Evolutionary conservation across 1,140 invertebrate species (phyloP).

Genomic region (Hycleus phaleratus): DNA sequence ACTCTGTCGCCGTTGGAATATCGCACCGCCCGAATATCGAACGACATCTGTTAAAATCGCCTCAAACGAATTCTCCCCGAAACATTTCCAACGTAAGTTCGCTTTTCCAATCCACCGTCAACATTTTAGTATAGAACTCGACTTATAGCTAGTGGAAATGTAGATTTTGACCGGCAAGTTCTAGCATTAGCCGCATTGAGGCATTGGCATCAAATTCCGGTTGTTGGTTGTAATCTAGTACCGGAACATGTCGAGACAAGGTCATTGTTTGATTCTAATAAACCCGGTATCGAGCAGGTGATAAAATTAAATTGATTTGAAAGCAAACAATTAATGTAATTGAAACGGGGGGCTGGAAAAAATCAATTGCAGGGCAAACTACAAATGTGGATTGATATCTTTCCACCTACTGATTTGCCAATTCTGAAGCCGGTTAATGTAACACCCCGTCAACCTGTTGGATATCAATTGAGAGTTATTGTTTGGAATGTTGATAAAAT

Average conservation of each 20-base stretch:
- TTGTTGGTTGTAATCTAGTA: conserved; percentile 69
- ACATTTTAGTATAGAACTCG: neutral
- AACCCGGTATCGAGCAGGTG: conserved; percentile 77
- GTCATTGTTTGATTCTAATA: conserved; percentile 64
- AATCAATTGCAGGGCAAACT: conserved; percentile 62
- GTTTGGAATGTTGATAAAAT: conserved; percentile 76
- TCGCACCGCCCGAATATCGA: conserved; percentile 45
- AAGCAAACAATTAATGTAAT: neutral
- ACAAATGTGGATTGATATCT: conserved; percentile 88
- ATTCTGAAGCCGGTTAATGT: conserved; percentile 61
- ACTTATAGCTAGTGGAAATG: conserved; percentile 18
- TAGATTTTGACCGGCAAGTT: conserved; percentile 43
- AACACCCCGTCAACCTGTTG: conserved; percentile 60
- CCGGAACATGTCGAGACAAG: conserved; percentile 86
- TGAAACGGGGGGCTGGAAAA: neutral
- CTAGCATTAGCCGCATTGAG: conserved; percentile 62
- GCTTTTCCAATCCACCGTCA: neutral
- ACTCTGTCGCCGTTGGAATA: conserved; percentile 60
- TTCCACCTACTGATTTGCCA: conserved; percentile 56
- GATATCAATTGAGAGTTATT: conserved; percentile 75
- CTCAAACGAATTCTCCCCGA: conserved; percentile 19
- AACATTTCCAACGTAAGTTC: conserved; percentile 3
- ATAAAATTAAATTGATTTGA: neutral
- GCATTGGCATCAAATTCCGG: conserved; percentile 62
- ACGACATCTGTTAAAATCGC: conserved; percentile 46